Conservation (phyloP, 2,888 invertebrate genomes). For the Acheta domesticus region DNA sequence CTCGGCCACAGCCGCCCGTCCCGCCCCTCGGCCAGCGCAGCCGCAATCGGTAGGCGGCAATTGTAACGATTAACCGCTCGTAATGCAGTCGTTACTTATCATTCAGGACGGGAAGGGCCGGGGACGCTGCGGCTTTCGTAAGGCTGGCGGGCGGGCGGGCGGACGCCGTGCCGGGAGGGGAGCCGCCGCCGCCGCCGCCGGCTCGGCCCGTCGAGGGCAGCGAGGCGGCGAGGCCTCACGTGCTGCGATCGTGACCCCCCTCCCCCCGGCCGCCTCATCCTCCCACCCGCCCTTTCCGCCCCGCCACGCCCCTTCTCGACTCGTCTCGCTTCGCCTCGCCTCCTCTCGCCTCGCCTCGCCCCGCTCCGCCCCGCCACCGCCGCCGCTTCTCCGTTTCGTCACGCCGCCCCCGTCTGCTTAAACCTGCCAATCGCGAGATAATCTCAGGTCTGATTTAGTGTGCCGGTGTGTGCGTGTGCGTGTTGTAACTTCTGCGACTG, state of each 20-base stretch:
- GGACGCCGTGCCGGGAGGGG: neutral
- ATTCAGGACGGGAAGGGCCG: no score
- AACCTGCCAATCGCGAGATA: neutral
- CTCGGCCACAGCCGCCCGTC: no score
- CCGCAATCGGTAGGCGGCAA: neutral
- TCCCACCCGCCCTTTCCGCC: neutral
- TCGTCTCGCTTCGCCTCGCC: neutral
- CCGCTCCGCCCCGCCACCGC: neutral
- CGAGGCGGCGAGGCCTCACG: neutral
- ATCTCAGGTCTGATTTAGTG: neutral
- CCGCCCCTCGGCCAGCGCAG: neutral
- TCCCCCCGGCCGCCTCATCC: neutral
- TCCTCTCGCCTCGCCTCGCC: neutral
- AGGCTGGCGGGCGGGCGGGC: no score
- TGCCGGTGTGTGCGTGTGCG: neutral
- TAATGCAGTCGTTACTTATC: neutral
- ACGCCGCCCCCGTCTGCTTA: neutral
- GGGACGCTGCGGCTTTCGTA: no score
- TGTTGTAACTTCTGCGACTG: neutral
- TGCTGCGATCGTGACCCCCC: conserved; percentile 12
- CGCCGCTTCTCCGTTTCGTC: no score
- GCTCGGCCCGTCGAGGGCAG: neutral
- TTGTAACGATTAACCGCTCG: conserved; percentile 5
- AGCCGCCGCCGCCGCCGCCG: neutral
- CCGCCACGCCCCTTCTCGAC: neutral